A percentile compares a stretch with the other conserved stretches of the same genome.
Evolutionary conservation across 2,113 vertebrate genomes (phyloP).

Genomic region (Percina caprodes): DNA sequence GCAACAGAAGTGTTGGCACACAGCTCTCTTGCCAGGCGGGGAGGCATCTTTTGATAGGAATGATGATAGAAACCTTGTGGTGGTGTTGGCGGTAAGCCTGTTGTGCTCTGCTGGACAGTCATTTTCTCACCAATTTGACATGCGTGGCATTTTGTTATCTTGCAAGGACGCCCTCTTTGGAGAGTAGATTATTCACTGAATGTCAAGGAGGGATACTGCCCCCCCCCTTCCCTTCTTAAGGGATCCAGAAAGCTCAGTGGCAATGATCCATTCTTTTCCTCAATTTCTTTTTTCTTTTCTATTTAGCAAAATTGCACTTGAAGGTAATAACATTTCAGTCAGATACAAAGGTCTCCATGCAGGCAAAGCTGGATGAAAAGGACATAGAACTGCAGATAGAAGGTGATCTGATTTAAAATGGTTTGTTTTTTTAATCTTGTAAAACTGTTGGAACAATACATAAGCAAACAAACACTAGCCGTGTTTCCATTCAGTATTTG

Average conservation of each 20-base stretch:
- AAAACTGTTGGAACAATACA: constrained; percentile 10
- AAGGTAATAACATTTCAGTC: constrained; percentile 51
- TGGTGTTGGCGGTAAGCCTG: constrained; percentile 62
- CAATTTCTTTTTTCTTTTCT: constrained; percentile 20
- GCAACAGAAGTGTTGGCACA: constrained; percentile 45
- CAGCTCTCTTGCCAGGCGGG: constrained; percentile 11
- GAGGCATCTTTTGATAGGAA: constrained; percentile 58
- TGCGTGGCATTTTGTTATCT: constrained; percentile 82
- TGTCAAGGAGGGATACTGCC: constrained; percentile 74
- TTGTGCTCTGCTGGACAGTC: constrained; percentile 74
- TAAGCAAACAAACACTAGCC: neutral
- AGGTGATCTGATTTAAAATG: constrained; percentile 13
- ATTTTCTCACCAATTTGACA: constrained; percentile 78
- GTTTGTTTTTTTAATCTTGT: neutral
- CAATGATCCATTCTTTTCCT: constrained; percentile 23
- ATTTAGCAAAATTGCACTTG: constrained; percentile 48
- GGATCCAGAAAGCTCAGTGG: constrained; percentile 50
- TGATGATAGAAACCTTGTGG: constrained; percentile 56
- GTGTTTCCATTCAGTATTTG: too few relatives aligned
- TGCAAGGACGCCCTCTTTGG: constrained; percentile 57
- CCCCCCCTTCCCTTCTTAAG: constrained; percentile 40
- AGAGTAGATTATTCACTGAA: constrained; percentile 76
- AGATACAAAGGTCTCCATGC: constrained; percentile 42
- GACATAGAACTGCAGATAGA: neutral
- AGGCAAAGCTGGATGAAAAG: constrained; percentile 40